Conservation (phyloP, 2,888 invertebrate genomes). For the Dolomedes plantarius region DNA sequence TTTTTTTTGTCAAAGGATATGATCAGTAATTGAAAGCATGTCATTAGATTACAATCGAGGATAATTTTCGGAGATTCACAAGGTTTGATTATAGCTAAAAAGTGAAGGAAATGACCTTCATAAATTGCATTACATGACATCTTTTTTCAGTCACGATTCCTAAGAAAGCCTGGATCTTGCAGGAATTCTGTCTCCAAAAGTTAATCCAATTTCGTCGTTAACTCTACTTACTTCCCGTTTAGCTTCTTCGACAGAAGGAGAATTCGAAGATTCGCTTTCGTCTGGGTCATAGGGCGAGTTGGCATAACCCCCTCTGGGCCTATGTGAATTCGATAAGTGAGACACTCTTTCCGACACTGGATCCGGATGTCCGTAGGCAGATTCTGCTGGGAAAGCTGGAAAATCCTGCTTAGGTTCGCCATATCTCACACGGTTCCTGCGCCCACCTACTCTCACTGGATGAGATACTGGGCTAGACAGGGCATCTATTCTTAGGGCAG, state of each 20-base stretch:
- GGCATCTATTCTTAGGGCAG: not conserved
- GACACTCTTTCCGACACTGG: not conserved
- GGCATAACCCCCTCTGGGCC: not conserved
- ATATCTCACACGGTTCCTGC: not conserved
- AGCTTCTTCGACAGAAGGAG: not conserved
- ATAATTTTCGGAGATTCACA: too few species aligned
- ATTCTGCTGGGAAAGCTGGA: not conserved
- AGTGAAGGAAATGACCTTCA: too few species aligned
- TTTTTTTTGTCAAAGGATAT: too few species aligned
- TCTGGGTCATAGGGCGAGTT: not conserved
- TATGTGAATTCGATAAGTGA: not conserved
- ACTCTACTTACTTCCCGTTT: not conserved
- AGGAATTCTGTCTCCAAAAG: not conserved
- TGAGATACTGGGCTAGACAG: constrained; percentile 20
- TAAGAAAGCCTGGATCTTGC: not conserved
- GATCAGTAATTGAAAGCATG: too few species aligned
- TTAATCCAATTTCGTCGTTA: not conserved
- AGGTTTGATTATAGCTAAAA: too few species aligned
- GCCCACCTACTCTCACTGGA: constrained; percentile 12
- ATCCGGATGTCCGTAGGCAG: not conserved
- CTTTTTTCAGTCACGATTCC: too few species aligned
- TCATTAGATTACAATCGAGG: too few species aligned
- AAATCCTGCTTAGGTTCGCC: not conserved
- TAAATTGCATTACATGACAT: too few species aligned
- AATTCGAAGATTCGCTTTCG: not conserved